Base-by-base conservation (phyloP, 2,113 vertebrate species). In the Malurus melanocephalus region DNA sequence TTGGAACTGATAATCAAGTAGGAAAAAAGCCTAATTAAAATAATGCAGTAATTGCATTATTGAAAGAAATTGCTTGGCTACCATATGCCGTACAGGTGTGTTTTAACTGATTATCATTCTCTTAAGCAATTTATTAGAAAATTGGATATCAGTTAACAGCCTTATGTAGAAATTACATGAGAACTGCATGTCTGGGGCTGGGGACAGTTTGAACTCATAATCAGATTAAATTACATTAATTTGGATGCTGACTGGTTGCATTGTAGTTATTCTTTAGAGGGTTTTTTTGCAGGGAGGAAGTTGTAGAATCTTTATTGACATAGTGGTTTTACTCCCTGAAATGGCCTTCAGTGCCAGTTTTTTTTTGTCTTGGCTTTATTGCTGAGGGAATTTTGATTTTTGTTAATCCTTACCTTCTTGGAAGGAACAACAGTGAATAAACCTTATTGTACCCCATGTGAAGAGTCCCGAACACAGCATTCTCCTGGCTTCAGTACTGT, bases 21-120 rank as follows among this genome's bases (percentile, higher is more conserved):
- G 62, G 28, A 38, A 85, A 80, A 88, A 88, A 90, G 17, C 32
- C 56, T 90, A 81, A 95, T 95, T 95, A 94, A 95, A 94, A 84
- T 94, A 94, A 92, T 92, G 86, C 61, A 84, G 40, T 94, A 88
- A 85, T 32, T 38, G 38, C 38, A 38, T 38, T 38, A 38, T 38
- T 89, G 48, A 82, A 81, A 87, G 43, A 81, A 92, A 84, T 71
- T 78, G 46, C 66, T 92, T 94, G 80, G 45, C 77, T 92, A 18
- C 93, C 95, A 93, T 95, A 94, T 95, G 93, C 66, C 90, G 73
- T 93, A 92, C 90, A 94, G 90, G 92, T 93, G 93, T 93, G 86
- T 80, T 90, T 88, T 93, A 90, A 92, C 20, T 80, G 73, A 93
- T 93, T 92, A 89, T 78, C 57, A 23, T 65, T 92, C 74, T 81